Base-by-base conservation (phyloP, 1,140 invertebrate genomes). In the Drosophila lowei region DNA sequence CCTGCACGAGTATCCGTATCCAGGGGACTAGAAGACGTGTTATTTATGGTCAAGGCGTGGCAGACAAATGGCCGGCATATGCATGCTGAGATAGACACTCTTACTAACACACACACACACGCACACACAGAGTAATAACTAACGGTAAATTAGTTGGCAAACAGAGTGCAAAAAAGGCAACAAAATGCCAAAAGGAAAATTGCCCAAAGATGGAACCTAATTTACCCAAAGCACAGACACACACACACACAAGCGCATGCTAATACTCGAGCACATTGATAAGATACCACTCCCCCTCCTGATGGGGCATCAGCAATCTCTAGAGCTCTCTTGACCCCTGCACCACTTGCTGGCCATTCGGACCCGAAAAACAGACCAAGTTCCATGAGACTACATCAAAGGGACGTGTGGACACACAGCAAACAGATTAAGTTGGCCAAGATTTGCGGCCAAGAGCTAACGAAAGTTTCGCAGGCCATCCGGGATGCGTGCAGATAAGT, bases 121-220 rank as follows among this genome's bases (percentile, higher is more conserved):
- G 56, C 63, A 52, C 59, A 52, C 75, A 43, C 56, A 58, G 61
- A 72, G 58, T 79, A 85, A 85, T 85, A 85, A 85, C 81, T 85
- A 85, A 86, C 81, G 81, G 77, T 85, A 85, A 85, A 85, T 85
- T 85, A 85, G 81, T 85, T 85, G 80, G 81, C 81, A 86, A 85
- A 80, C 81, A 86, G 77, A 85, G 77, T 80, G 81, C 54, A 86
- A 86, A 85, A 86, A 80, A 59, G 55, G 41, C 62, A 74, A 50
- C 50, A 60, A 75, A 65, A 59, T 42, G 59, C 49, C 61, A 74
- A 67, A 59, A 74, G 71, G 68, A 76, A 85, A 75, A 57, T 79
- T 77, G 80, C 54, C 81, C 53, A 74, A 74, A 85, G 77, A 86
- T 85, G 83, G 86, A 85, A 85, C 81, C 81, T 85, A 85, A 85